Evolutionary conservation across 2,797 vertebrate species (phyloP).

Genomic region (Macropus fuliginosus): DNA sequence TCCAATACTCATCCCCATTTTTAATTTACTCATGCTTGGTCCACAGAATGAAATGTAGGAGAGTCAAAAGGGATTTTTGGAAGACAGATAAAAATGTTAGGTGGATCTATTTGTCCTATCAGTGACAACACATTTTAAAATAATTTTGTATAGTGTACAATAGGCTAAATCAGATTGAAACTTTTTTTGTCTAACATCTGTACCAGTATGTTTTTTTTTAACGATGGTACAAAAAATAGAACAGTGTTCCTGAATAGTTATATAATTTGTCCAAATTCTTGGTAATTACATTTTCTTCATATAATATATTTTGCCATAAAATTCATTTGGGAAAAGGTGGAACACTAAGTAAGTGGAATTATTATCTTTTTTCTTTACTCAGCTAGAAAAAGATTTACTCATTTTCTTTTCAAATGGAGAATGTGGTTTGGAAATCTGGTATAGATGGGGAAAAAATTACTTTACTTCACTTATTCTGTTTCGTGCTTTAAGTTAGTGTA

Average conservation of each 20-base stretch:
- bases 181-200: slow-evolving; percentile 3
- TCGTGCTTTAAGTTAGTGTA: slow-evolving; percentile 14
- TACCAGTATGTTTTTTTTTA: neutral
- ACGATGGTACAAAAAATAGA: neutral
- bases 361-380: neutral
- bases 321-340: neutral
- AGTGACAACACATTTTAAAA: slow-evolving; percentile 1
- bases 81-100: neutral
- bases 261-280: neutral
- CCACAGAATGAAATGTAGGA: neutral
- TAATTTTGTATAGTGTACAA: neutral
- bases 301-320: neutral
- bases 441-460: neutral
- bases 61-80: neutral
- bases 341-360: neutral
- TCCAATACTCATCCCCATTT: neutral
- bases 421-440: neutral
- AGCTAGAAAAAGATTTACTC: neutral
- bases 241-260: neutral
- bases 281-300: neutral
- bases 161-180: neutral
- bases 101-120: neutral
- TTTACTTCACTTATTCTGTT: neutral
- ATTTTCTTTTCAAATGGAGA: slow-evolving; percentile 1
- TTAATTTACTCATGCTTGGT: neutral